A percentile compares a stretch with the other conserved stretches of the same genome.
Evolutionary conservation across 2,888 invertebrate species (phyloP).

Genomic region (Cataglyphis albicans): DNA sequence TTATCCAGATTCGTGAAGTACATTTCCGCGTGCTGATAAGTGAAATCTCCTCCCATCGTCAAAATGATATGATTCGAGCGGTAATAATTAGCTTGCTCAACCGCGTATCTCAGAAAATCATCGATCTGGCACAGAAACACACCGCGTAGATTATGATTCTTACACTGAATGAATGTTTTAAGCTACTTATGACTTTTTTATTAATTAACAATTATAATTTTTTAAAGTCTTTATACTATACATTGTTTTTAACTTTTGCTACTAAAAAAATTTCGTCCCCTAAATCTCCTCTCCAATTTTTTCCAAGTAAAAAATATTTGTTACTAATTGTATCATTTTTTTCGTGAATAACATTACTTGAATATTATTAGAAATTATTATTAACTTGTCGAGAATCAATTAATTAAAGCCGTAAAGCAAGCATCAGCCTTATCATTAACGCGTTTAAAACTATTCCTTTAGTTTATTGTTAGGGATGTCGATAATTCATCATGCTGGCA

Average conservation of each 20-base stretch:
- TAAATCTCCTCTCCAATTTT: background rate
- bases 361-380: background rate
- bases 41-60: slow-evolving; percentile 97
- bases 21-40: slow-evolving; percentile 92
- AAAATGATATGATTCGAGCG: slow-evolving; percentile 92
- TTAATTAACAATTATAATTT: background rate
- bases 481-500: background rate
- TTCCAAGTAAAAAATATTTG: background rate
- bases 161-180: background rate
- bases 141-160: slow-evolving; percentile 35
- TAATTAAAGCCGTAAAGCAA: slow-evolving; percentile 3
- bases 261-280: background rate
- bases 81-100: slow-evolving; percentile 88
- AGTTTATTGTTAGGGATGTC: background rate
- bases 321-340: background rate
- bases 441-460: background rate
- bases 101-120: slow-evolving; percentile 88
- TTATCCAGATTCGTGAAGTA: slow-evolving; percentile 95
- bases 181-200: background rate
- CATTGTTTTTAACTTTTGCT: background rate
- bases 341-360: background rate
- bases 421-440: background rate
- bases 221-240: background rate
- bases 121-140: slow-evolving; percentile 78
- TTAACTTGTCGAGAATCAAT: slow-evolving; percentile 12